Percentiles rank a stretch among this genome's conserved stretches.
Conservation (phyloP, 2,113 vertebrate species). For the Tichodroma muraria region DNA sequence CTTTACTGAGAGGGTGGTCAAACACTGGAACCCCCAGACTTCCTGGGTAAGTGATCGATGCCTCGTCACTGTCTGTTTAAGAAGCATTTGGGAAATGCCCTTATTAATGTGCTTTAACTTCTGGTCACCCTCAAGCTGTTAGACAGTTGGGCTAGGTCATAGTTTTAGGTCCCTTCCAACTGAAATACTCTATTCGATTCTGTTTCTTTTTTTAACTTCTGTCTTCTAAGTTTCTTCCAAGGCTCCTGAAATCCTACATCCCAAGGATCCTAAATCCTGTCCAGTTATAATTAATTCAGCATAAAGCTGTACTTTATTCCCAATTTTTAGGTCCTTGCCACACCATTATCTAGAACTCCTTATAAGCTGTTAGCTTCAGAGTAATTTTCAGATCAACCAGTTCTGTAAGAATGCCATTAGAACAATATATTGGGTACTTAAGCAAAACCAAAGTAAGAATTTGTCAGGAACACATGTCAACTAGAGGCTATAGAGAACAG, state of each 20-base stretch:
- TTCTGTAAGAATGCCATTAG: background rate
- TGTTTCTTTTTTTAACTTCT: background rate
- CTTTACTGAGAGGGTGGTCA: background rate
- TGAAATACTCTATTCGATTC: background rate
- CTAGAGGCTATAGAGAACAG: background rate
- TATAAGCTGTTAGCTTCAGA: background rate
- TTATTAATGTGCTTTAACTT: background rate
- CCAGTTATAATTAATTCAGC: background rate
- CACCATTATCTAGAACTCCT: background rate
- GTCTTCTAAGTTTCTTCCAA: background rate
- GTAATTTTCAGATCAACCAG: background rate
- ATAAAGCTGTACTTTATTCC: background rate
- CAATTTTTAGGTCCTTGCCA: background rate
- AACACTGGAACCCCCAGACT: background rate
- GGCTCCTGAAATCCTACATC: background rate
- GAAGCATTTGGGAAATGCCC: background rate
- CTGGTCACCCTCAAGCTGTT: background rate
- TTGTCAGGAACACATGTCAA: background rate
- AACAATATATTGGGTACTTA: background rate
- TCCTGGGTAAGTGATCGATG: rapidly evolving
- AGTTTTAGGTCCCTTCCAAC: background rate
- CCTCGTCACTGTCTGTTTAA: background rate
- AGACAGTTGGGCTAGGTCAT: background rate
- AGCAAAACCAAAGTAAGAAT: background rate
- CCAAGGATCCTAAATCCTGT: too few species aligned